Base-by-base conservation (phyloP, 2,888 invertebrate genomes). In the Synanthedon vespiformis region DNA sequence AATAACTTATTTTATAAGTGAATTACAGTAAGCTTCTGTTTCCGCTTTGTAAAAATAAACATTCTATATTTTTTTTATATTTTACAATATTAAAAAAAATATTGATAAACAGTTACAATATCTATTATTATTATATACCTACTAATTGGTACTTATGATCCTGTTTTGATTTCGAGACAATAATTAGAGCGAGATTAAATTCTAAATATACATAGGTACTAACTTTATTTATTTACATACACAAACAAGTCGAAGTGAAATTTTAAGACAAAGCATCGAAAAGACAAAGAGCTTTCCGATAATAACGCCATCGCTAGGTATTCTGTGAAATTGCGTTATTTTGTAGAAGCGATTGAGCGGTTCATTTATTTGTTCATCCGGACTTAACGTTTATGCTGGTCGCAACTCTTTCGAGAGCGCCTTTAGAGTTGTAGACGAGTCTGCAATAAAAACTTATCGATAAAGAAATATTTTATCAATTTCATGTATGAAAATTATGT, bases 291-390 rank as follows among this genome's bases (percentile, higher is more conserved):
- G 57, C 59, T 58, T 59, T 58, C 58, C 57, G 62, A 71, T 71
- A 71, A 68, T 67, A 72, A 68, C 61, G 59, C 59, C 52, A 59
- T 56, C 61, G 64, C 34, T 61, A 60, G 61, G 65, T 67, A 68
- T 77, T 72, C 65, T 62, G 62, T 55, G 62, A 65, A 67, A 72
- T 73, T 68, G 71, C 70, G 67, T 73, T 66, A 68, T 74, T 71
- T 66, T 57, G 64, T 68, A 78, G 55, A 55, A 58, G 79, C 72
- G 77, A 82, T 82, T 77, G 74, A 60, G 56, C 61, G 68, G 63
- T 73, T 82, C 80, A 81, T 82, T 83, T 83, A 81, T 83, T 85
- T 83, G 80, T 84, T 80, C 82, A 83, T 83, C 83, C 79, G 62
- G 76, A 70, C 77, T 81, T 81, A 79, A 74, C 74, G 73, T 80